Base-by-base conservation (phyloP, 2,113 vertebrate genomes). In the Otolemur garnettii region DNA sequence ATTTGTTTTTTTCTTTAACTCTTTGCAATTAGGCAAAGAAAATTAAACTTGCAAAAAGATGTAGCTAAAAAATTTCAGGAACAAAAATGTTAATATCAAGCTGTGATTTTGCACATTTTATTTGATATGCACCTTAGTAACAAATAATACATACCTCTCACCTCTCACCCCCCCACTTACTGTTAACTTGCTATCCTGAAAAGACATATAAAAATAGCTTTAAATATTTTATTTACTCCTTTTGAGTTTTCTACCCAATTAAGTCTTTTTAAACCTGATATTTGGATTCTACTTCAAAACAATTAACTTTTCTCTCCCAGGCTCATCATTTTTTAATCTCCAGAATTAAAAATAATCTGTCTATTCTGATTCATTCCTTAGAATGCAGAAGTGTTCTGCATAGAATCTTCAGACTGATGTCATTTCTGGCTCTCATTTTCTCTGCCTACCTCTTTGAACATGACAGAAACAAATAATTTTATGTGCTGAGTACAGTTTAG, bases 371-470 rank as follows among this genome's bases (percentile, higher is more conserved):
- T 98, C 92, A 93, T 59, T 74, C 77, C 93, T 59, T 86, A 62
- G 85, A 96, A 94, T 96, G 88, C 69, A 60, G 1, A 82, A 55
- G n/a, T 87, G 13, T 38, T 88, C 68, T 91, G 1, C 95, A 90
- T 93, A 96, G 87, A 98, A 90, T 98, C 96, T 0, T 97, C 80
- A 84, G 81, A 71, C 93, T 98, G 95, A 98, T 96, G 90, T 97
- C 98, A 98, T 98, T 98, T 86, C 93, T 98, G 97, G 94, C 80
- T 93, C 83, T 97, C 92, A 82, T 96, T 96, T 98, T 96, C 68
- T 97, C 96, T 98, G 87, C 90, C 87, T 97, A 85, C 94, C 97
- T 98, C 98, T 98, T 96, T 98, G 97, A 97, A 97, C 57, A 93
- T 98, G 95, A 96, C 95, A 97, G 96, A 97, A 97, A 72, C 95